phyloP scores from a whole-genome alignment of 2,113 vertebrate species.

The Marcusenius ussheri region DNA sequence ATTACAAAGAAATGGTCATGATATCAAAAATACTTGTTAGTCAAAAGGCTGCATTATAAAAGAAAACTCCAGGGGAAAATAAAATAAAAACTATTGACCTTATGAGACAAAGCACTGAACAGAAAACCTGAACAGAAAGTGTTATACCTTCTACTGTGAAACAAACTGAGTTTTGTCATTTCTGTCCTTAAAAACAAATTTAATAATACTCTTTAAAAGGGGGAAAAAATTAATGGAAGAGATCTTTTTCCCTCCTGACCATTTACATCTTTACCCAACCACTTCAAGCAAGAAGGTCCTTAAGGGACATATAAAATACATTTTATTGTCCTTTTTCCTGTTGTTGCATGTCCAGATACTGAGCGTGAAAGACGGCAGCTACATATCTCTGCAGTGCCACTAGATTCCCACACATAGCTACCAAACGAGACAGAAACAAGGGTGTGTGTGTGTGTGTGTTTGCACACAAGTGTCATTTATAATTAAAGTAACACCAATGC shows the following conservation, averaged over 20 bases:
- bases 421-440: conserved; percentile 15
- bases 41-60: conserved; percentile 58
- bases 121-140: conserved; percentile 61
- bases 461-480: neutral
- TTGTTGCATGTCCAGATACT: conserved; percentile 65
- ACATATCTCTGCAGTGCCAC: conserved; percentile 56
- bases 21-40: conserved; percentile 65
- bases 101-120: conserved; percentile 62
- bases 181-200: conserved; percentile 51
- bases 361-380: conserved; percentile 61
- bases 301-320: conserved; percentile 81
- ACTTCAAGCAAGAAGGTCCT: conserved; percentile 69
- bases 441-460: conserved; percentile 31
- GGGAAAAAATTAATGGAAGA: conserved; percentile 18
- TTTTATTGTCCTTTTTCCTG: conserved; percentile 74
- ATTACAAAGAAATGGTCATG: conserved; percentile 58
- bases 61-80: conserved; percentile 8
- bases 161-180: neutral
- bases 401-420: conserved; percentile 46
- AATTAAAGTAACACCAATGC: conserved; percentile 42
- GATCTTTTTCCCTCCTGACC: neutral
- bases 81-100: conserved; percentile 56
- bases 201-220: conserved; percentile 49
- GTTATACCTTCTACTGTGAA: conserved; percentile 54
- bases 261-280: conserved; percentile 40